Conservation (phyloP, 2,888 invertebrate species). For the Drosophila hamatofila region DNA sequence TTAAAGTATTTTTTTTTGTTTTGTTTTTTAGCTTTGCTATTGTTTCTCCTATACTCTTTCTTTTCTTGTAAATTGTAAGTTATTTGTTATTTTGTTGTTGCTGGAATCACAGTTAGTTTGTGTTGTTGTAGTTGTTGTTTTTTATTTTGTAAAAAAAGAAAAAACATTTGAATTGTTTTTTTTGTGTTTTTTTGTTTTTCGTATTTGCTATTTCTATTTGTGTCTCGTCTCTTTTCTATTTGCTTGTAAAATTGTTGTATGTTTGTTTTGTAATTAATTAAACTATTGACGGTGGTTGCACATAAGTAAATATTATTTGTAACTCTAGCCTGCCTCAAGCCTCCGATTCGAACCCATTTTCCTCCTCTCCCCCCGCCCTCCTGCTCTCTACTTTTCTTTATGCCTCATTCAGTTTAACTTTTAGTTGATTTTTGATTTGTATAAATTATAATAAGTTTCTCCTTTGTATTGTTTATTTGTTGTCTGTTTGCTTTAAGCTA, state of each 20-base stretch:
- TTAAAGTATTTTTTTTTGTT: constrained; percentile 15
- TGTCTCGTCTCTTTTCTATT: constrained; percentile 42
- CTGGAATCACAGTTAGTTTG: constrained; percentile 78
- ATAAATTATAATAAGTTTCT: constrained; percentile 39
- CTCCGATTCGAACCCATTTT: background rate
- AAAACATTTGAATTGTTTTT: constrained; percentile 42
- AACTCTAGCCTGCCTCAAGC: constrained; percentile 43
- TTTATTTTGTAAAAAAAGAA: constrained; percentile 48
- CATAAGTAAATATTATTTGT: constrained; percentile 61
- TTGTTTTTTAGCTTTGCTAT: constrained; percentile 65
- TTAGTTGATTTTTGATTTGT: constrained; percentile 29
- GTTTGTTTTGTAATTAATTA: constrained; percentile 52
- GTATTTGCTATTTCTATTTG: constrained; percentile 40
- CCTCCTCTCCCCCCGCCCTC: background rate
- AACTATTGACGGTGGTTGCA: constrained; percentile 79
- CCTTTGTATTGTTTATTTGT: constrained; percentile 50
- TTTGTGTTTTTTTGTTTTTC: constrained; percentile 14
- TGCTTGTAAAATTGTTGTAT: constrained; percentile 42
- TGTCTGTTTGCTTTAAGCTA: constrained; percentile 73
- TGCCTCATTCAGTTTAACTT: constrained; percentile 52
- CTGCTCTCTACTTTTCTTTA: background rate
- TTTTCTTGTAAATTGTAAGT: constrained; percentile 42
- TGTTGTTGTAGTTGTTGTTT: constrained; percentile 69
- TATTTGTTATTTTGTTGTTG: constrained; percentile 56
- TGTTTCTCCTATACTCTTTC: constrained; percentile 37